Evolutionary conservation across 2,113 vertebrate species (phyloP).

Genomic region (Pedetes capensis): DNA sequence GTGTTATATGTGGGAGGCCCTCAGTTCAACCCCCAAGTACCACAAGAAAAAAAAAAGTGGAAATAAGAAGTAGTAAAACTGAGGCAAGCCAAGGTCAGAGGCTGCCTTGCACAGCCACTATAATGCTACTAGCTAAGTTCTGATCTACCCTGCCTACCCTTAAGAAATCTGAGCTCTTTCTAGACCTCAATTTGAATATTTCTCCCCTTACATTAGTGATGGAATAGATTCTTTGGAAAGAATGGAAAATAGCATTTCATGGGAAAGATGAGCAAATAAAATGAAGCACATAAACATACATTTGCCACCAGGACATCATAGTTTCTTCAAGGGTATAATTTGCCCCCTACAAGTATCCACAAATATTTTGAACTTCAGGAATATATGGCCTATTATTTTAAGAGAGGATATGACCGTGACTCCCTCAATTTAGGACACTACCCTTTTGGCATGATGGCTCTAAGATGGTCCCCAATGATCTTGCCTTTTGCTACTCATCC

Average conservation of each 20-base stretch:
- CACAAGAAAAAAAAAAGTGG: no score
- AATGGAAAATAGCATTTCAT: slow-evolving; percentile 30
- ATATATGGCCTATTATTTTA: neutral
- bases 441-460: neutral
- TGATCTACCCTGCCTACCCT: neutral
- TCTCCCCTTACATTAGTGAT: neutral
- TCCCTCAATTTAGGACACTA: neutral
- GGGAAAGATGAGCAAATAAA: neutral
- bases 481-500: neutral
- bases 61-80: slow-evolving; percentile 9
- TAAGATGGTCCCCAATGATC: neutral
- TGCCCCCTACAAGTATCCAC: neutral
- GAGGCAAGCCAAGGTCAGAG: slow-evolving; percentile 10
- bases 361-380: slow-evolving; percentile 17
- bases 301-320: neutral
- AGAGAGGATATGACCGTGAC: neutral
- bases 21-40: no score
- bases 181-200: neutral
- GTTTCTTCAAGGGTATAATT: neutral
- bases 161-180: neutral
- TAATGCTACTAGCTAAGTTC: neutral
- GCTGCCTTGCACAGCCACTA: neutral
- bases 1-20: no score
- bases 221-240: neutral
- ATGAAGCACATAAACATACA: neutral